Conservation (phyloP, 1,140 invertebrate species). For the Parapsyche elsis region DNA sequence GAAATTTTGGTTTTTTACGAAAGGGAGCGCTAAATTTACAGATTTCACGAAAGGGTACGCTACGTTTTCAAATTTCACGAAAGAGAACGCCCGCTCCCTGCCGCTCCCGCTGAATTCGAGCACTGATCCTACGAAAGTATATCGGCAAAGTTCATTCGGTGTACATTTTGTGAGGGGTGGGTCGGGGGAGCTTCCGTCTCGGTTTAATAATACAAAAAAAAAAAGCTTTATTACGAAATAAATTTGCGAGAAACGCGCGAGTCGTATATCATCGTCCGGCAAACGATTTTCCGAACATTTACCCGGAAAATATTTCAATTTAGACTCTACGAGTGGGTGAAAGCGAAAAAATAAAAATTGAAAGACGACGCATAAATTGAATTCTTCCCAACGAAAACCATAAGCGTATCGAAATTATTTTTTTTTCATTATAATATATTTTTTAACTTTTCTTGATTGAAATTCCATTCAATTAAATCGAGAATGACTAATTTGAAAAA, state of each 20-base stretch:
- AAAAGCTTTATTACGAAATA: constrained; percentile 9
- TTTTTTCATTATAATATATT: no score
- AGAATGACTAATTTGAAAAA: constrained; percentile 19
- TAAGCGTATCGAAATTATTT: no score
- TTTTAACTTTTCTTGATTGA: not conserved
- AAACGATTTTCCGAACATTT: not conserved
- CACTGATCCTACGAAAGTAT: no score
- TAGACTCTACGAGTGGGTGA: not conserved
- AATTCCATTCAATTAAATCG: constrained; percentile 28
- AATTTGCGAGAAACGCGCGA: not conserved
- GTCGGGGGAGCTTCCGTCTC: not conserved
- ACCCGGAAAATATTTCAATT: constrained; percentile 2
- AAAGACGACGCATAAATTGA: not conserved
- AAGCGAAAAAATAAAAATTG: not conserved
- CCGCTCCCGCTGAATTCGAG: no score
- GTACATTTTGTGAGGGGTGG: not conserved
- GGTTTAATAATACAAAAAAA: constrained; percentile 13
- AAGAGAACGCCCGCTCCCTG: no score
- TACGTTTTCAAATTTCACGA: no score
- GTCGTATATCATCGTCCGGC: not conserved
- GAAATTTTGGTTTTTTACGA: no score
- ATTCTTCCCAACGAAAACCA: no score
- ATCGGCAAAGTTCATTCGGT: no score
- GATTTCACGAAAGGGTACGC: no score
- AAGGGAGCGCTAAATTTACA: no score